Evolutionary conservation across 2,113 vertebrate species (phyloP).

Genomic region (human): GRCh38 chr2:60760001-60760500

Average conservation of each 20-base stretch:
- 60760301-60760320: constrained; percentile 37
- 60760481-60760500: neutral
- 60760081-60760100: neutral
- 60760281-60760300: constrained; percentile 94
- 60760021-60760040: constrained; percentile 25
- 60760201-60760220: constrained; percentile 92
- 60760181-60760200: constrained; percentile 95
- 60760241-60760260: constrained; percentile 96
- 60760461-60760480: neutral
- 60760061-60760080: neutral
- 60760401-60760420: constrained; percentile 26
- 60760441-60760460: constrained; percentile 1
- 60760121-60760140: constrained; percentile 82
- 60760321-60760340: neutral
- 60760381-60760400: neutral
- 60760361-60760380: neutral
- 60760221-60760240: constrained; percentile 92
- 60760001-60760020: neutral
- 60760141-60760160: constrained; percentile 88
- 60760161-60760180: constrained; percentile 95
- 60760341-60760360: constrained; percentile 29
- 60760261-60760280: constrained; percentile 97
- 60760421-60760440: constrained; percentile 13
- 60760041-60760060: constrained; percentile 6
- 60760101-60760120: constrained; percentile 71